Conservation (phyloP, 2,797 vertebrate species). For the Acanthis flammea region DNA sequence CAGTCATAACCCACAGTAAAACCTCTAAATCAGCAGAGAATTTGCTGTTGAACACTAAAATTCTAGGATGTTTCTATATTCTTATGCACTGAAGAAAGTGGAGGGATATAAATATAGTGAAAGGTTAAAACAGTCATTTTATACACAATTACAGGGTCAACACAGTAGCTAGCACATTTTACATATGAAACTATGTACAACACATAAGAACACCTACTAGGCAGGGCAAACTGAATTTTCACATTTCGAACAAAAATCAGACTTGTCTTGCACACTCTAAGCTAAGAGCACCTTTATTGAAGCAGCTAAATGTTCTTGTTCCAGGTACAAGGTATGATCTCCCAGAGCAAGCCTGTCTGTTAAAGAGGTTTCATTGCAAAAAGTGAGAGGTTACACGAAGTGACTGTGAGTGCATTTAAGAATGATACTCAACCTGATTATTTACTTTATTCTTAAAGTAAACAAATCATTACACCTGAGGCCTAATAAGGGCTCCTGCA, state of each 20-base stretch:
- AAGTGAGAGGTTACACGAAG: neutral
- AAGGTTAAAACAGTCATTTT: neutral
- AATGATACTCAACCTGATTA: neutral
- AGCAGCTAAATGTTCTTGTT: neutral
- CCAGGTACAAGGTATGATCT: neutral
- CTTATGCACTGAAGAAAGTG: neutral
- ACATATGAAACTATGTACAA: neutral
- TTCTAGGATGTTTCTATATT: neutral
- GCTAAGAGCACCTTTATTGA: neutral
- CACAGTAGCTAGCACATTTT: neutral
- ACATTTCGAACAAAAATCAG: neutral
- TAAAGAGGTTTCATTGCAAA: neutral
- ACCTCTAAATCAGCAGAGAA: neutral
- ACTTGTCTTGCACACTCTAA: neutral
- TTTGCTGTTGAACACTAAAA: neutral
- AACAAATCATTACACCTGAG: neutral
- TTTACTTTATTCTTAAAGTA: constrained; percentile 1
- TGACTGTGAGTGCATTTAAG: neutral
- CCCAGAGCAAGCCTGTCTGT: neutral
- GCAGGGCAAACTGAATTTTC: neutral
- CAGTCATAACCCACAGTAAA: neutral
- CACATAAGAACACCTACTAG: neutral
- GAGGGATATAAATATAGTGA: neutral
- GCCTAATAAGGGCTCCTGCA: neutral
- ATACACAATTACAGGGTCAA: neutral